Conservation (phyloP, 2,113 vertebrate genomes). For the Phasianus colchicus region DNA sequence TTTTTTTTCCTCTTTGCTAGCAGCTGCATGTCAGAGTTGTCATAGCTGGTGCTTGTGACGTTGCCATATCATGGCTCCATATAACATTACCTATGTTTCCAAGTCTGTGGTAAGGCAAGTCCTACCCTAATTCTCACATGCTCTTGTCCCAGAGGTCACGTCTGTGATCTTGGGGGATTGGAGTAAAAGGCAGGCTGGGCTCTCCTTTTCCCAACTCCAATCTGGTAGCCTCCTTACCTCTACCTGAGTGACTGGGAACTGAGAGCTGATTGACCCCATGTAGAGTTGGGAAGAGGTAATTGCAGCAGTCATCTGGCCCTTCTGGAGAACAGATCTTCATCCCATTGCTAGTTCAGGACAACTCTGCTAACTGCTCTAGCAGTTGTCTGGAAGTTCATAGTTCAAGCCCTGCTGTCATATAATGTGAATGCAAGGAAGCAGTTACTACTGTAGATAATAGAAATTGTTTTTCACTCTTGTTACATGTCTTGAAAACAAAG, state of each 20-base stretch:
- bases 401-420: background rate
- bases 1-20: accelerated
- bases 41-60: background rate
- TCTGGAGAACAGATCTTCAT: background rate
- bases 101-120: background rate
- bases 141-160: background rate
- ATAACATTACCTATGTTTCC: background rate
- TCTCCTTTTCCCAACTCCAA: background rate
- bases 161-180: background rate
- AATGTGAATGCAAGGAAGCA: constrained; percentile 57
- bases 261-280: background rate
- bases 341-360: accelerated
- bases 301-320: background rate
- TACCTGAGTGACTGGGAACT: background rate
- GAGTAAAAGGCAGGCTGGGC: background rate
- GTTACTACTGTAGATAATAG: constrained; percentile 17
- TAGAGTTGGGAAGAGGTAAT: background rate
- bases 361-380: background rate
- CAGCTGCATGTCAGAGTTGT: background rate
- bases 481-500: constrained; percentile 51
- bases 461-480: constrained; percentile 34
- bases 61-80: background rate
- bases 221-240: background rate
- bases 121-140: background rate
- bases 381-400: background rate